Percentiles rank a stretch among this genome's conserved stretches.
Evolutionary conservation across 2,797 vertebrate species (phyloP).

Genomic region (Limnodromus scolopaceus): DNA sequence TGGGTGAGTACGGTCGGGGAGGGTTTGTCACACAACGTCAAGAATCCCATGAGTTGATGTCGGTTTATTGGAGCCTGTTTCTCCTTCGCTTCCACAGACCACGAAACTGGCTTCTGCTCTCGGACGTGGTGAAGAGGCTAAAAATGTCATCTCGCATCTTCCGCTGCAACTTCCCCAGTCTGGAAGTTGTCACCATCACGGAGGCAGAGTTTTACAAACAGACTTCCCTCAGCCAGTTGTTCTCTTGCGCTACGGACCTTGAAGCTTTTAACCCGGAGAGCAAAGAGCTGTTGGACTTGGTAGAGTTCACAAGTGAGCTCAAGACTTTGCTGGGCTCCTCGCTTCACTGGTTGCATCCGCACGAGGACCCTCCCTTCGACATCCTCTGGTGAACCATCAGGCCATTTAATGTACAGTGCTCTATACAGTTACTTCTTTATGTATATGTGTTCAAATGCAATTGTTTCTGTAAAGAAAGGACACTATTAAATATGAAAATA

Average conservation of each 20-base stretch:
- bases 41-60: neutral
- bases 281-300: constrained; percentile 90
- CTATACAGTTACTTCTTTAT: constrained; percentile 80
- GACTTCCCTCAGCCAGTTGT: constrained; percentile 89
- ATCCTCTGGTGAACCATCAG: constrained; percentile 82
- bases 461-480: constrained; percentile 86
- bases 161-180: constrained; percentile 87
- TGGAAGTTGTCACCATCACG: constrained; percentile 88
- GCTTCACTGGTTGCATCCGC: constrained; percentile 87
- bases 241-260: constrained; percentile 88
- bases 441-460: constrained; percentile 84
- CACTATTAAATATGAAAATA: constrained; percentile 85
- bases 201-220: constrained; percentile 92
- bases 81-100: constrained; percentile 75
- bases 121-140: constrained; percentile 88
- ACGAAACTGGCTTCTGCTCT: constrained; percentile 92
- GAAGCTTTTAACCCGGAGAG: constrained; percentile 88
- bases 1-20: fast-evolving
- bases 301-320: constrained; percentile 90
- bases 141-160: constrained; percentile 91
- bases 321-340: constrained; percentile 90
- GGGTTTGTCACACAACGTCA: neutral
- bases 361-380: constrained; percentile 69
- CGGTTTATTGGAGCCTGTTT: neutral
- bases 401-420: constrained; percentile 75